Evolutionary conservation across 2,113 vertebrate species (phyloP).

Genomic region (Brevimyrus niger): DNA sequence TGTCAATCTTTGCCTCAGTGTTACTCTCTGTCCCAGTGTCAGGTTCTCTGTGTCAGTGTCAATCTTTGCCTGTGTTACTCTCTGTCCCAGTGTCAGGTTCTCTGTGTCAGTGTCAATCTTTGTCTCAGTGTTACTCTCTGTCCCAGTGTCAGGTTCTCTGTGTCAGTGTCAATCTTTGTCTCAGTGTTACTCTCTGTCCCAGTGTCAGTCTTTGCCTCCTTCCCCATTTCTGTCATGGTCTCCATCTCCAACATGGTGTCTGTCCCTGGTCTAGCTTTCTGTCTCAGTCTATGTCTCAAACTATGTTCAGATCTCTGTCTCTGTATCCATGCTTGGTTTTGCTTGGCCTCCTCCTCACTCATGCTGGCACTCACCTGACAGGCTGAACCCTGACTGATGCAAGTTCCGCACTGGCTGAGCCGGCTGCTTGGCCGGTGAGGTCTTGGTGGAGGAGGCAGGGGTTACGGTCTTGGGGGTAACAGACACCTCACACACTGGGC

Average conservation of each 20-base stretch:
- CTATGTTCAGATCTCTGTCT: not conserved
- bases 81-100: not conserved
- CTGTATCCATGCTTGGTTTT: not conserved
- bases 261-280: not conserved
- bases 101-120: too few species aligned
- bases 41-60: too few species aligned
- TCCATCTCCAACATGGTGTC: not conserved
- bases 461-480: slow-evolving; percentile 88
- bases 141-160: not conserved
- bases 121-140: not conserved
- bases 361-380: slow-evolving; percentile 72
- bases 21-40: not conserved
- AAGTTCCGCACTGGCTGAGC: slow-evolving; percentile 86
- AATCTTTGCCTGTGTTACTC: not conserved
- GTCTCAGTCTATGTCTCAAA: not conserved
- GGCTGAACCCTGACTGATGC: slow-evolving; percentile 97
- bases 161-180: not conserved
- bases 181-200: not conserved
- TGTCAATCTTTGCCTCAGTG: not conserved
- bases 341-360: not conserved
- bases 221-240: not conserved
- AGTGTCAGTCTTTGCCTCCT: not conserved
- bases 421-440: slow-evolving; percentile 89
- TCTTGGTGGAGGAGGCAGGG: slow-evolving; percentile 87
- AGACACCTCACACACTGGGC: slow-evolving; percentile 88